Base-by-base conservation (phyloP, 2,113 vertebrate species). In the Dendropsophus ebraccatus region DNA sequence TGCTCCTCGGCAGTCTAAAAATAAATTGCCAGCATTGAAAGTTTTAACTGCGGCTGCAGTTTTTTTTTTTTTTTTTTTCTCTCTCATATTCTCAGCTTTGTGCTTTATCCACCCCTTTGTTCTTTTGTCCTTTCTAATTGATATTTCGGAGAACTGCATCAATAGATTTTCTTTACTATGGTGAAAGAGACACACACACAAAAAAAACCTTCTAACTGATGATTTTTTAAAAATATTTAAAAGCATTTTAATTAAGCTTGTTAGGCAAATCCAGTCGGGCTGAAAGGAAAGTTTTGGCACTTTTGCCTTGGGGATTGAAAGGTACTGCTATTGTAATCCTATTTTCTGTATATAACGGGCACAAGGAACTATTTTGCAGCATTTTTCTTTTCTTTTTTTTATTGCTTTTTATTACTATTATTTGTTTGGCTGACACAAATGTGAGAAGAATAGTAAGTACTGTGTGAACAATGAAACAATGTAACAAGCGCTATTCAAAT, bases 61-160 rank as follows among this genome's bases (percentile, higher is more conserved):
- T 82, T 60, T 82, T 60, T 14, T 45, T 19, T 41, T n/a, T n/a
- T n/a, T n/a, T 5, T 32, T n/a, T n/a, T n/a, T n/a, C n/a, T n/a
- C n/a, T n/a, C 56, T 80, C 41, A 23, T n/a, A 10, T 62, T 1
- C 7, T 25, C 54, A 47, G 37, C 41, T 62, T 81, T 81, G 37
- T 81, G 56, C 23, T n/a, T 32, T 62, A 25, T n/a, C 72, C 28
- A 37, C 30, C 23, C 58, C 37, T 84, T 62, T 76, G 56, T 84
- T 74, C 32, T 23, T 62, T 84, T 76, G 72, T 84, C 56, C 41
- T 65, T n/a, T 23, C 54, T 76, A 84, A 77, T 84, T 84, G 83
- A 84, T 84, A 84, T 84, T 77, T 76, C 52, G 21, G 28, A 35
- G 47, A 60, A 84, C n/a, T 25, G n/a, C 35, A 83, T 83, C 69